Base-by-base conservation (phyloP, 2,888 invertebrate genomes). In the Oligia fasciuncula region DNA sequence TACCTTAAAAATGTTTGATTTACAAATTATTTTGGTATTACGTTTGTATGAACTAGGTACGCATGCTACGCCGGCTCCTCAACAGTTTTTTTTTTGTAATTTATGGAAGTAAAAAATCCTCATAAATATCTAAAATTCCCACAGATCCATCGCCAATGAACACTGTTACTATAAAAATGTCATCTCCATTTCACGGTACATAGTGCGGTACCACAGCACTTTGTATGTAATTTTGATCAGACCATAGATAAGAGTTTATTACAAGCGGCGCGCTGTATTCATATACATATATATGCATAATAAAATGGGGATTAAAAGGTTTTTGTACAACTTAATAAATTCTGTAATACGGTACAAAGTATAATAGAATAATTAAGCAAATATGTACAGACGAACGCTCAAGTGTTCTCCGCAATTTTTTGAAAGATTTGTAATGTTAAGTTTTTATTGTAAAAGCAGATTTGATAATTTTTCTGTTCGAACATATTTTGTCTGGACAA, bases 231-330 rank as follows among this genome's bases (percentile, higher is more conserved):
- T 90, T 92, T 92, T 90, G 94, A 94, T 94, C 91, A 89, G 91
- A 90, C 89, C 76, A 90, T 87, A 92, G 94, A 91, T 89, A 90
- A 93, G 89, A 91, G 87, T 91, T 91, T 92, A 95, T 95, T 94
- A 95, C 94, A 94, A 92, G 92, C 91, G 91, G 92, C 91, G 91
- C 89, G 92, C 90, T 92, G 94, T 94, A 92, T 93, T 92, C 91
- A 90, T 89, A 89, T 89, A 87, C 91, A 90, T 93, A 92, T 91
- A 60, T 82, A 93, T 94, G 94, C 94, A 94, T 94, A 94, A 93
- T 93, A 94, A 94, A 92, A 92, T 90, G 86, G 80, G 89, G 89
- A 91, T 91, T 90, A 91, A 87, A 90, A 91, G 90, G 87, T 86
- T 89, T 89, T 91, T 91, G 88, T 92, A 91, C 89, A 91, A 89